A percentile compares a stretch with the other conserved stretches of the same genome.
phyloP scores from a whole-genome alignment of 2,797 vertebrate genomes.

The Rhinogobio ventralis region DNA sequence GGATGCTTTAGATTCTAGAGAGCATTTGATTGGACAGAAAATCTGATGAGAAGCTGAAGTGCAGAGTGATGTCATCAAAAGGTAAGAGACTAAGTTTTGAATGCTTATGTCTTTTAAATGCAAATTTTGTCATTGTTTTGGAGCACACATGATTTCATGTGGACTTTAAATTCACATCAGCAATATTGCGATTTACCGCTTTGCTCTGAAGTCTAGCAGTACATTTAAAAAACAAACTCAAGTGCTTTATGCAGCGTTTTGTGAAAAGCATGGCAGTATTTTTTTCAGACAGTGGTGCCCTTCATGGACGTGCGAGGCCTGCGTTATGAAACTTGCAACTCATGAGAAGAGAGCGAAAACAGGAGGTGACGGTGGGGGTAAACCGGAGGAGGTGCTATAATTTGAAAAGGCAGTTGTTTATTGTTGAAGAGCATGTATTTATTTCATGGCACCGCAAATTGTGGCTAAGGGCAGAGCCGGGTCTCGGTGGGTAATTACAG shows the following conservation, averaged over 20 bases:
- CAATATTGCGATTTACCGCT: background rate
- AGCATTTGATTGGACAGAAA: background rate
- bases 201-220: background rate
- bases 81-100: background rate
- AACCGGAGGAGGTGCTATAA: slow-evolving; percentile 73
- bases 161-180: background rate
- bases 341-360: slow-evolving; percentile 35
- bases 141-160: background rate
- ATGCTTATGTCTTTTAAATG: background rate
- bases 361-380: slow-evolving; percentile 61
- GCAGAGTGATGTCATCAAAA: too few species aligned
- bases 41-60: too few species aligned
- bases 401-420: slow-evolving; percentile 84
- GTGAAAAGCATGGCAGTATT: slow-evolving; percentile 18
- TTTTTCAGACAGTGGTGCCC: slow-evolving; percentile 15
- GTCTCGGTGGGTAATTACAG: slow-evolving; percentile 79
- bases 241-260: background rate
- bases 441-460: slow-evolving; percentile 83
- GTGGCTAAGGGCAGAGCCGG: slow-evolving; percentile 80
- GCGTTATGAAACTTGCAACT: slow-evolving; percentile 38
- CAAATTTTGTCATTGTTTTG: background rate
- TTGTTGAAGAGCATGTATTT: slow-evolving; percentile 84
- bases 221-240: background rate
- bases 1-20: background rate
- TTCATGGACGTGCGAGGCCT: slow-evolving; percentile 1